A percentile compares a stretch with the other conserved stretches of the same genome.
Evolutionary conservation across 2,113 vertebrate species (phyloP).

Genomic region (Dermatemys mawii): DNA sequence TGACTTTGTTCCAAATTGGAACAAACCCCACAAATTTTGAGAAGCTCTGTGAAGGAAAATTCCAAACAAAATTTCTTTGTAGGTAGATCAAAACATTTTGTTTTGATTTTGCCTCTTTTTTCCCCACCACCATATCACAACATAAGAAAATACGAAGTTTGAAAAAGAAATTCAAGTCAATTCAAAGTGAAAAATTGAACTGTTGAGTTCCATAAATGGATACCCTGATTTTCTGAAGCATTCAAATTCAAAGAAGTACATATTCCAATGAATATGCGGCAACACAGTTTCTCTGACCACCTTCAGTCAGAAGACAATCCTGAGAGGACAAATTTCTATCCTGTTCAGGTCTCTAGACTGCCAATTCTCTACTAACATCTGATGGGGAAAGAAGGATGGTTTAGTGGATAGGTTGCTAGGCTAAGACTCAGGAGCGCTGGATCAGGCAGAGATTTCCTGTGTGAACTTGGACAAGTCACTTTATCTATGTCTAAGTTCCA

Average conservation of each 20-base stretch:
- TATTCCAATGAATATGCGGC: background rate
- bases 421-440: background rate
- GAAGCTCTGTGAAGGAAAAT: background rate
- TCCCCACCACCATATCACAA: background rate
- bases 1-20: background rate
- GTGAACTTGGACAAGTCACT: background rate
- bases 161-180: background rate
- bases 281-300: background rate
- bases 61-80: background rate
- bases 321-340: background rate
- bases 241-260: background rate
- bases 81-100: background rate
- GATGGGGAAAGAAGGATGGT: background rate
- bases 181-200: background rate
- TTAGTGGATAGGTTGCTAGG: background rate
- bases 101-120: background rate
- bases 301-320: background rate
- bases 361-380: background rate
- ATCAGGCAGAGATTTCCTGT: background rate
- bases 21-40: background rate
- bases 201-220: no score
- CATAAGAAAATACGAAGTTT: background rate
- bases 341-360: background rate
- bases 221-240: background rate
- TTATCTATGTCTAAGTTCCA: background rate